phyloP scores from a whole-genome alignment of 1,140 invertebrate species.

The Pantala flavescens region DNA sequence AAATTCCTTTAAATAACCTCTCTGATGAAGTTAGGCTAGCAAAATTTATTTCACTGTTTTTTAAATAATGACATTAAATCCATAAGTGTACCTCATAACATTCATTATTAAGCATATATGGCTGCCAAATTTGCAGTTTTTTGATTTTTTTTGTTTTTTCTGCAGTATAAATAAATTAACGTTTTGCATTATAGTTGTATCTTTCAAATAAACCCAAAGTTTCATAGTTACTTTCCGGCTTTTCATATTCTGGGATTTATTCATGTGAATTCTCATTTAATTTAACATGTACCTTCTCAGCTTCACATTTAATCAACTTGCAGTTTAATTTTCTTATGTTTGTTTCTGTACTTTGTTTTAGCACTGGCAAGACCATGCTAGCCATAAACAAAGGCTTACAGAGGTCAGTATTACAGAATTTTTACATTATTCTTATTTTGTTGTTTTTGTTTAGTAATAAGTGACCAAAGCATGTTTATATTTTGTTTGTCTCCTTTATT shows the following conservation, averaged over 20 bases:
- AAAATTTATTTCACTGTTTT: background rate
- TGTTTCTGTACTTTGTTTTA: slow-evolving; percentile 52
- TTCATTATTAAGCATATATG: slow-evolving; percentile 14
- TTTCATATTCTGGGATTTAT: slow-evolving; percentile 21
- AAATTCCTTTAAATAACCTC: background rate
- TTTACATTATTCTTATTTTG: slow-evolving; percentile 13
- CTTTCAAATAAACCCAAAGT: slow-evolving; percentile 27
- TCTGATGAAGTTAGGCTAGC: slow-evolving; percentile 4
- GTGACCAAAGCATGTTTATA: background rate
- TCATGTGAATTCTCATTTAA: slow-evolving; percentile 20
- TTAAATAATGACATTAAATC: background rate
- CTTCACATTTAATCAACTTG: slow-evolving; percentile 25
- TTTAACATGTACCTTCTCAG: slow-evolving; percentile 23
- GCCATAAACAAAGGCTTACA: slow-evolving; percentile 82
- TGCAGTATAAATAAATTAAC: slow-evolving; percentile 18
- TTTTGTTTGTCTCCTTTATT: slow-evolving; percentile 18
- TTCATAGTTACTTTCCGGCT: slow-evolving; percentile 21
- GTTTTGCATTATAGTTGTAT: slow-evolving; percentile 25
- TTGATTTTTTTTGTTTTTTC: slow-evolving; percentile 20
- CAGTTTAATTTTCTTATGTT: slow-evolving; percentile 32
- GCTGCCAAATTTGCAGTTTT: slow-evolving; percentile 23
- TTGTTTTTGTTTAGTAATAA: slow-evolving; percentile 20
- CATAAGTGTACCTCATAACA: slow-evolving; percentile 9
- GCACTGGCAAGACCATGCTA: slow-evolving; percentile 69
- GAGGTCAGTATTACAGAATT: slow-evolving; percentile 53